Evolutionary conservation across 2,888 invertebrate species (phyloP).

Genomic region (Ommatoiulus sabulosus): DNA sequence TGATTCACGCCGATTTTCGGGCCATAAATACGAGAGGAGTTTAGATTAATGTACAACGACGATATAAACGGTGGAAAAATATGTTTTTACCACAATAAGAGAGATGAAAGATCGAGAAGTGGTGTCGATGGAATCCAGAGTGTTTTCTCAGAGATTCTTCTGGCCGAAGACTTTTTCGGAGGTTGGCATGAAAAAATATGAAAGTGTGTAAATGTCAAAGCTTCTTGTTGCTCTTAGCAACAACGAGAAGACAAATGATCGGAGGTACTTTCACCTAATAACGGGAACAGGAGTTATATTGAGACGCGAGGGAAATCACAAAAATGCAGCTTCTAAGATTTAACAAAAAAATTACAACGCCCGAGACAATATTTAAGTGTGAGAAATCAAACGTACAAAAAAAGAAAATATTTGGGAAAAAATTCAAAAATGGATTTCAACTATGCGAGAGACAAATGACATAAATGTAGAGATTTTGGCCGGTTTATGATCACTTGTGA

Average conservation of each 20-base stretch:
- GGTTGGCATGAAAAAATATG: background rate
- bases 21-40: no score
- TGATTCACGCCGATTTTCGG: no score
- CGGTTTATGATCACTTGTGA: no score
- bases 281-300: background rate
- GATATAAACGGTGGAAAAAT: background rate
- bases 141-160: background rate
- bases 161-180: background rate
- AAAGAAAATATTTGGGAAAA: no score
- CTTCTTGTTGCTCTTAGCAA: background rate
- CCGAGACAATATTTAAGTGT: no score
- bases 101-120: background rate
- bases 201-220: slow-evolving; percentile 33
- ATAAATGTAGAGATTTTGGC: no score
- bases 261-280: background rate
- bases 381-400: no score
- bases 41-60: background rate
- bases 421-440: no score
- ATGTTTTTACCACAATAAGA: background rate
- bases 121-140: background rate
- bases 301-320: slow-evolving; percentile 2
- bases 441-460: no score
- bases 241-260: background rate
- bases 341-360: background rate
- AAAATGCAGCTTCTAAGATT: background rate